Percentiles rank a stretch among this genome's conserved stretches.
These are phyloP conservation scores for Parasteatoda lunata DNA, from an alignment of 2,888 invertebrate genomes.

Conservation along the genomic window DNA sequence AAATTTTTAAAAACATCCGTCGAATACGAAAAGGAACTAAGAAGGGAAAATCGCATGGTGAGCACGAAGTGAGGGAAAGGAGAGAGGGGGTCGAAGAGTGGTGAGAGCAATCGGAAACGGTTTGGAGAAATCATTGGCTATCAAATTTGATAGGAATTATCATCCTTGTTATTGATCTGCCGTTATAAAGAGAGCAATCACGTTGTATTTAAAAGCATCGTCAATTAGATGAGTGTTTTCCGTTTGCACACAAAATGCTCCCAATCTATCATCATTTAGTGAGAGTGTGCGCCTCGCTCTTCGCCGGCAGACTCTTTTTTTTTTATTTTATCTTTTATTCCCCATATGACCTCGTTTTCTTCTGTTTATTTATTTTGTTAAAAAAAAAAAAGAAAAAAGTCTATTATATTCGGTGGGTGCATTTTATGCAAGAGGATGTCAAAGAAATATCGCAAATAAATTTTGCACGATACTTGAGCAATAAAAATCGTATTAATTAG, in stretches of 20 bases:
- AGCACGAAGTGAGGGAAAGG: too few species aligned
- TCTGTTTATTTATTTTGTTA: not conserved
- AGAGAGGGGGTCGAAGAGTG: not conserved
- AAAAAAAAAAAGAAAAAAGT: too few species aligned
- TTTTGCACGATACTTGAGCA: not conserved
- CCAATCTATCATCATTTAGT: constrained; percentile 66
- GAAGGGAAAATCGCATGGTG: too few species aligned
- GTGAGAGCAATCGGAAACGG: not conserved
- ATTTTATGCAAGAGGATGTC: too few species aligned
- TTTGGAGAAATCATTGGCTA: not conserved
- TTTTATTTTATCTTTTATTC: constrained; percentile 23
- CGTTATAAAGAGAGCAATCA: not conserved
- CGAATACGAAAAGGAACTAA: too few species aligned
- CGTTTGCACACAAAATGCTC: constrained; percentile 26
- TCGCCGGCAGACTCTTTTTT: constrained; percentile 35
- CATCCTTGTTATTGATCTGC: constrained; percentile 2
- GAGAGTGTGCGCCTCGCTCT: constrained; percentile 35
- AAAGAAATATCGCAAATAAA: too few species aligned
- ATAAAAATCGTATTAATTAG: not conserved
- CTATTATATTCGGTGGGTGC: too few species aligned
- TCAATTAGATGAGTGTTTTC: constrained; percentile 59
- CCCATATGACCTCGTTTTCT: not conserved
- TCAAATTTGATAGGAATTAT: constrained; percentile 3
- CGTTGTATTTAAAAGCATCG: constrained; percentile 28
- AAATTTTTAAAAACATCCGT: too few species aligned